A percentile compares a stretch with the other conserved stretches of the same genome.
phyloP scores from a whole-genome alignment of 2,888 invertebrate genomes.

The Parnassius apollo region DNA sequence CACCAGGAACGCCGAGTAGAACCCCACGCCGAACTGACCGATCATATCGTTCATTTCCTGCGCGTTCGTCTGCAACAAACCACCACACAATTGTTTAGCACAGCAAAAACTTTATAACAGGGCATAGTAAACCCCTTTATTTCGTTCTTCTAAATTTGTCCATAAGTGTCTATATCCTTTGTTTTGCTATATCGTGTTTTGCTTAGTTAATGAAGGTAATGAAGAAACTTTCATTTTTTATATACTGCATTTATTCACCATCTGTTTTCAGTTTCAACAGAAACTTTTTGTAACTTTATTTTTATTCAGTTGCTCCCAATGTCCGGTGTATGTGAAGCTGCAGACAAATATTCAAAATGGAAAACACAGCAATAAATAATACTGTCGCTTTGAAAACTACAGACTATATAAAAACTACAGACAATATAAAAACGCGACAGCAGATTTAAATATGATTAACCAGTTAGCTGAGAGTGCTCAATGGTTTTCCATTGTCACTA shows the following conservation, averaged over 20 bases:
- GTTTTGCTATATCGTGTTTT: too few relatives aligned
- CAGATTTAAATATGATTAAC: too few relatives aligned
- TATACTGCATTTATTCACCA: too few relatives aligned
- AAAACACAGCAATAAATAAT: constrained; percentile 8
- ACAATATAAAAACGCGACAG: background rate
- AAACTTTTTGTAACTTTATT: constrained; percentile 11
- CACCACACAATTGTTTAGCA: background rate
- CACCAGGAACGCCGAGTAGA: constrained; percentile 98
- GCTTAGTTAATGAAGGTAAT: too few relatives aligned
- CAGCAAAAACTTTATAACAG: background rate
- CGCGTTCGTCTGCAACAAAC: constrained; percentile 47
- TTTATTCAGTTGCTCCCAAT: constrained; percentile 15
- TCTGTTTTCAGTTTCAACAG: too few relatives aligned
- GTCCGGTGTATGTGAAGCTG: constrained; percentile 11
- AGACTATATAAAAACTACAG: background rate
- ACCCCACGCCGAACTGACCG: constrained; percentile 99
- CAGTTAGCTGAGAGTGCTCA: too few relatives aligned
- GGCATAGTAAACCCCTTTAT: too few relatives aligned
- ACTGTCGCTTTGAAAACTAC: too few relatives aligned
- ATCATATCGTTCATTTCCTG: constrained; percentile 98
- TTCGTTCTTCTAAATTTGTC: too few relatives aligned
- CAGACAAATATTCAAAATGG: constrained; percentile 12
- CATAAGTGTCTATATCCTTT: too few relatives aligned
- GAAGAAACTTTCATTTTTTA: too few relatives aligned
- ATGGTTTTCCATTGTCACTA: too few relatives aligned